Percentiles rank a stretch among this genome's conserved stretches.
Conservation (phyloP, 1,140 invertebrate species). For the Drosophila pachea region DNA sequence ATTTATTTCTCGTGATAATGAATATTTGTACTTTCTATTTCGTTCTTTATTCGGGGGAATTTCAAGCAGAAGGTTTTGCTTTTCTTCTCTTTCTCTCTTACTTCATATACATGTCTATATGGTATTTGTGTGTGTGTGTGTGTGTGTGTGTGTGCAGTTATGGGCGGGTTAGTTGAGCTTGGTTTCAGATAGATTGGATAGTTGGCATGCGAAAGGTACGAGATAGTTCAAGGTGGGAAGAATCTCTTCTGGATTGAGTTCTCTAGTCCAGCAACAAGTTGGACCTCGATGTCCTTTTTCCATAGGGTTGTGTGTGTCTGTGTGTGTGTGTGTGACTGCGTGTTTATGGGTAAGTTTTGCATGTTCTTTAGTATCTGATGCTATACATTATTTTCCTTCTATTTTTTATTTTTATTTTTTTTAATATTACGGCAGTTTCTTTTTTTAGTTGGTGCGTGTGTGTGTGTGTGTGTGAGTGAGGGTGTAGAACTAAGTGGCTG, state of each 20-base stretch:
- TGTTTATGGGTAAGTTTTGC: slow-evolving; percentile 22
- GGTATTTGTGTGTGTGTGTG: slow-evolving; percentile 4
- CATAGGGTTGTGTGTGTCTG: too few relatives aligned
- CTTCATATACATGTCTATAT: neutral
- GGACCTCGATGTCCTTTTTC: too few relatives aligned
- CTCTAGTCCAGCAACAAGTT: too few relatives aligned
- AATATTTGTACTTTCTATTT: slow-evolving; percentile 78
- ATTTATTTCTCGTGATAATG: slow-evolving; percentile 41
- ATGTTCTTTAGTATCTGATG: slow-evolving; percentile 14
- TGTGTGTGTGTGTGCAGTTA: slow-evolving; percentile 11
- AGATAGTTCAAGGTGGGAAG: slow-evolving; percentile 11
- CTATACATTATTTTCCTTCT: slow-evolving; percentile 49
- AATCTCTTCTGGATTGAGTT: too few relatives aligned
- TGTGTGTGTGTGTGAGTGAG: slow-evolving; percentile 11
- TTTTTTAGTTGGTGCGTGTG: slow-evolving; percentile 22
- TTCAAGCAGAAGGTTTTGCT: slow-evolving; percentile 56
- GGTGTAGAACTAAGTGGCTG: neutral
- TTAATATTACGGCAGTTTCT: slow-evolving; percentile 68
- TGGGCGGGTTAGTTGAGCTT: slow-evolving; percentile 26
- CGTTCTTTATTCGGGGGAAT: slow-evolving; percentile 68
- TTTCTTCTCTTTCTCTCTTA: slow-evolving; percentile 19
- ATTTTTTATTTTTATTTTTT: slow-evolving; percentile 14
- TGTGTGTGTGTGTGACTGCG: too few relatives aligned
- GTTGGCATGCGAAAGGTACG: slow-evolving; percentile 31
- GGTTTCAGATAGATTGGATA: slow-evolving; percentile 24